A percentile compares a stretch with the other conserved stretches of the same genome.
Conservation (phyloP, 2,797 vertebrate genomes). For the Echiichthys vipera region DNA sequence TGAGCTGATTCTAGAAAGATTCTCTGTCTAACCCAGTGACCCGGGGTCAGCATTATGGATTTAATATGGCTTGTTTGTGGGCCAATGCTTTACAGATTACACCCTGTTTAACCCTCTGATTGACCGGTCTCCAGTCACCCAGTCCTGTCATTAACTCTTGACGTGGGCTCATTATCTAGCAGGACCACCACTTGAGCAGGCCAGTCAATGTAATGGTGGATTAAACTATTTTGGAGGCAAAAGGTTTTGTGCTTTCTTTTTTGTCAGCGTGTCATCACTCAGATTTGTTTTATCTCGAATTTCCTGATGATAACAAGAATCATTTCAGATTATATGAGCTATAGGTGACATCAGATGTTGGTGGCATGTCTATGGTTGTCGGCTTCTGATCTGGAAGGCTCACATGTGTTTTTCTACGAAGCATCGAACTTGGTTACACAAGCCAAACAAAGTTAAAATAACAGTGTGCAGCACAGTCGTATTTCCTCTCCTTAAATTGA, state of each 20-base stretch:
- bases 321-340: background rate
- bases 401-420: background rate
- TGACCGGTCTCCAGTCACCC: slow-evolving; percentile 30
- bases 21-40: slow-evolving; percentile 35
- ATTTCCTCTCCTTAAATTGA: background rate
- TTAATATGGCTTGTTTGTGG: slow-evolving; percentile 27
- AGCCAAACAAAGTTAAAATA: background rate
- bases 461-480: background rate
- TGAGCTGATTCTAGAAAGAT: slow-evolving; percentile 23
- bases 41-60: slow-evolving; percentile 41
- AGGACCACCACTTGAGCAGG: slow-evolving; percentile 30
- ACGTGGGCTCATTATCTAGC: slow-evolving; percentile 31
- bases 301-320: background rate
- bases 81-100: slow-evolving; percentile 44
- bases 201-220: background rate
- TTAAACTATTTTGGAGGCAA: background rate
- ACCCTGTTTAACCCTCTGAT: slow-evolving; percentile 44
- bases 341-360: background rate
- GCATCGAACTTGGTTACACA: background rate
- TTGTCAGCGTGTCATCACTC: background rate
- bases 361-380: background rate
- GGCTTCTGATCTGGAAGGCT: background rate
- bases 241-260: background rate
- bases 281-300: background rate
- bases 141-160: slow-evolving; percentile 28